Conservation (phyloP, 2,113 vertebrate species). For the Calyptomena viridis region DNA sequence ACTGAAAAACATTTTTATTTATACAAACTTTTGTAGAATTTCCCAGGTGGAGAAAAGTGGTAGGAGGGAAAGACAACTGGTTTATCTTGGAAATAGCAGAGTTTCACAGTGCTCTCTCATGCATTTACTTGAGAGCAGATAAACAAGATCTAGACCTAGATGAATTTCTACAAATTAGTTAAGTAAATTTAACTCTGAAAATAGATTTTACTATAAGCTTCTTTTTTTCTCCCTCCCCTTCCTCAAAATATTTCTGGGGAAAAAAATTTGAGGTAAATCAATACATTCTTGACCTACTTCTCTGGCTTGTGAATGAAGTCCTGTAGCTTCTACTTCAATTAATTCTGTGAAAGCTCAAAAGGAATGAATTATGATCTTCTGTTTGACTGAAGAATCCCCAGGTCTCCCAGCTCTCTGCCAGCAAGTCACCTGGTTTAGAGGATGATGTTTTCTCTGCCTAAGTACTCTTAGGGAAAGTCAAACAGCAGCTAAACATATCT, state of each 20-base stretch:
- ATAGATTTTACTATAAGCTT: neutral
- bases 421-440: neutral
- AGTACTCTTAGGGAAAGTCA: neutral
- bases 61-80: neutral
- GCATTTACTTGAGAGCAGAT: neutral
- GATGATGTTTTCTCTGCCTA: neutral
- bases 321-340: neutral
- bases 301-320: neutral
- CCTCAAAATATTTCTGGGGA: neutral
- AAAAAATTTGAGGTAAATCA: neutral
- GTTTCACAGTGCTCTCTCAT: rapidly evolving
- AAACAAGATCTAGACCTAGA: neutral
- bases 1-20: neutral
- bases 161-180: neutral
- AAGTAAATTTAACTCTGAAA: neutral
- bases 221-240: rapidly evolving
- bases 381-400: neutral
- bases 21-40: neutral
- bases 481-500: neutral
- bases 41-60: neutral
- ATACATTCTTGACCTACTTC: neutral
- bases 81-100: neutral
- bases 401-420: neutral
- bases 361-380: neutral
- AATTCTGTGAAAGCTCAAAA: neutral